Evolutionary conservation across 2,888 invertebrate genomes (phyloP).

Genomic region (Drymonia ruficornis): DNA sequence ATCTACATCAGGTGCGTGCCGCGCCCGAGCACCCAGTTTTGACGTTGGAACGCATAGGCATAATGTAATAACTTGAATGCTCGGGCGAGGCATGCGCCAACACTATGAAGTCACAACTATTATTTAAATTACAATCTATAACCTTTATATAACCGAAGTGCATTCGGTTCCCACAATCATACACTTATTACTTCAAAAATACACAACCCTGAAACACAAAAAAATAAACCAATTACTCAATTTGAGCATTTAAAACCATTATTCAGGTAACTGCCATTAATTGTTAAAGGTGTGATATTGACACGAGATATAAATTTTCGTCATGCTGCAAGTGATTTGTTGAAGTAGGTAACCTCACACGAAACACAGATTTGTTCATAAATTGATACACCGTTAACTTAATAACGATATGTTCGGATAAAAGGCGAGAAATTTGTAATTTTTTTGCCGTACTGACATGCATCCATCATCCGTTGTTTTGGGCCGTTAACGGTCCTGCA

Average conservation of each 20-base stretch:
- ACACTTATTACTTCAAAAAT: slow-evolving; percentile 5
- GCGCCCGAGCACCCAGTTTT: too few relatives aligned
- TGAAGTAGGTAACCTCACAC: slow-evolving; percentile 41
- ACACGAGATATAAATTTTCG: slow-evolving; percentile 40
- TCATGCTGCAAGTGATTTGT: slow-evolving; percentile 46
- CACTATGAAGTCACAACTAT: too few relatives aligned
- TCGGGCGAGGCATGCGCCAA: too few relatives aligned
- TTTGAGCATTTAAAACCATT: slow-evolving; percentile 17
- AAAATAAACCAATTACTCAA: slow-evolving; percentile 26
- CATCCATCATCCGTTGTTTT: slow-evolving; percentile 48
- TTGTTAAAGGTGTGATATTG: slow-evolving; percentile 38
- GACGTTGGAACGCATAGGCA: too few relatives aligned
- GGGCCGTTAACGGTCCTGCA: slow-evolving; percentile 44
- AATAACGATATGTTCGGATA: slow-evolving; percentile 64
- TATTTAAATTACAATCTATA: not conserved
- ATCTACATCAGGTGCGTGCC: too few relatives aligned
- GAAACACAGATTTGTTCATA: slow-evolving; percentile 55
- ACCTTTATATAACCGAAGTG: not conserved
- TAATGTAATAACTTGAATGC: too few relatives aligned
- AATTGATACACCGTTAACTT: slow-evolving; percentile 69
- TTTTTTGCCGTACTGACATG: slow-evolving; percentile 54
- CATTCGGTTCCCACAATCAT: slow-evolving; percentile 1
- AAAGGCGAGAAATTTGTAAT: slow-evolving; percentile 76
- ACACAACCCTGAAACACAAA: slow-evolving; percentile 28
- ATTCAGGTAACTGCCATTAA: slow-evolving; percentile 37